Evolutionary conservation across 1,140 invertebrate genomes (phyloP), one percentile per base, ranked within the genome.

Genomic region (Euwallacea similis): DNA sequence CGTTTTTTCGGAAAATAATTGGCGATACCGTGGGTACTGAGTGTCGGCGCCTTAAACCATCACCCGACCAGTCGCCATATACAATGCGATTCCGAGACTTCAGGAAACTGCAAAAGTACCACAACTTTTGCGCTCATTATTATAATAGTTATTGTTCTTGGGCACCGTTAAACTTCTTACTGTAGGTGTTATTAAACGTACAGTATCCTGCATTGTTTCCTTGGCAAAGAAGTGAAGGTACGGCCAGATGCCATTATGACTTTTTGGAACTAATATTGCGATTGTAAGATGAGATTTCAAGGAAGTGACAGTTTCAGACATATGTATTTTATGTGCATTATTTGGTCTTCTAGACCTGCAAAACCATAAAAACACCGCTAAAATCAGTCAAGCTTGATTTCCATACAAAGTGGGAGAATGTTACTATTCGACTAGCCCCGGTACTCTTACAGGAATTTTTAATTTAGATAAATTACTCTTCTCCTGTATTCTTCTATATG

Each of bases 401-500:
- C 21, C 21, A 33, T 33, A 4, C 4, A 2, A 33, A 33, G 4
- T 33, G 21, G 4, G 21, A 33, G 21, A 33, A 33, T 4, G 21
- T 33, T 33, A 33, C 21, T 4, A 33, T 33, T 33, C 21, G 46
- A 50, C 9, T 6, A 10, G 46, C 9, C 46, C 46, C 6, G 46
- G 46, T 50, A 50, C 46, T 13, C 9, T 2, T 50, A 6, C 2
- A 13, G 2, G 46, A 50, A 50, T 50, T 50, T 56, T 56, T 56
- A 56, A 56, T 56, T 56, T 56, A 15, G 54, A 56, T 56, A 56
- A 56, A 56, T 56, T 56, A 56, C 54, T 16, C 16, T 13, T 50
- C 46, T 10, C 13, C 13, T 10, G 46, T 33, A 33, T 33, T 8
- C 54, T 9, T 8, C 8, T 8, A 56, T 15, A 56, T 56, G 54